Evolutionary conservation across 2,797 vertebrate genomes (phyloP).

Genomic region (Nothura maculosa): DNA sequence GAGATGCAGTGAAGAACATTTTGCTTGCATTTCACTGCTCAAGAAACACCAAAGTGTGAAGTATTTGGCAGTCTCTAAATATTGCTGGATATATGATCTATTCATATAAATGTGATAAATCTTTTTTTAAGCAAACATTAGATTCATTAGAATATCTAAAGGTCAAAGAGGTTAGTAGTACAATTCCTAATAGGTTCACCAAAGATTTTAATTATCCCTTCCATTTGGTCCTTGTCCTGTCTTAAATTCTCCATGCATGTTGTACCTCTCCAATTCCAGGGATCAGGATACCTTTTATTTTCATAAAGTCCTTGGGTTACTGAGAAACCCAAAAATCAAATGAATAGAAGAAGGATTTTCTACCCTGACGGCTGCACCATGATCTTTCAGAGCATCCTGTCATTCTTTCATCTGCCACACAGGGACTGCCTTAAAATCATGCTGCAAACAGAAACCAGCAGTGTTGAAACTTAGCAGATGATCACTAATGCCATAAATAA

Average conservation of each 20-base stretch:
- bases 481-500: constrained; percentile 16
- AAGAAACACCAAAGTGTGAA: neutral
- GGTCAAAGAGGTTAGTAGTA: neutral
- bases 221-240: neutral
- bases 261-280: neutral
- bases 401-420: neutral
- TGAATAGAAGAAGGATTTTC: neutral
- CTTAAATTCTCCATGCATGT: neutral
- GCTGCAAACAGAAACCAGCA: neutral
- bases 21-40: neutral
- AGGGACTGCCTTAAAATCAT: neutral
- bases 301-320: neutral
- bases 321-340: neutral
- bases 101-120: neutral
- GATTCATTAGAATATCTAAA: neutral
- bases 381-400: neutral
- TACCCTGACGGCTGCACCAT: neutral
- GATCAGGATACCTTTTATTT: accelerated
- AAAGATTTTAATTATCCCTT: neutral
- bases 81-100: neutral
- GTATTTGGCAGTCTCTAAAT: neutral
- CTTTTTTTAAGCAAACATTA: neutral
- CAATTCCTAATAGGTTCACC: neutral
- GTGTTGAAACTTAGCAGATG: constrained; percentile 35
- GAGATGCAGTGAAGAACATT: neutral